Conservation (phyloP, 2,113 vertebrate species). For the Platysteira castanea region DNA sequence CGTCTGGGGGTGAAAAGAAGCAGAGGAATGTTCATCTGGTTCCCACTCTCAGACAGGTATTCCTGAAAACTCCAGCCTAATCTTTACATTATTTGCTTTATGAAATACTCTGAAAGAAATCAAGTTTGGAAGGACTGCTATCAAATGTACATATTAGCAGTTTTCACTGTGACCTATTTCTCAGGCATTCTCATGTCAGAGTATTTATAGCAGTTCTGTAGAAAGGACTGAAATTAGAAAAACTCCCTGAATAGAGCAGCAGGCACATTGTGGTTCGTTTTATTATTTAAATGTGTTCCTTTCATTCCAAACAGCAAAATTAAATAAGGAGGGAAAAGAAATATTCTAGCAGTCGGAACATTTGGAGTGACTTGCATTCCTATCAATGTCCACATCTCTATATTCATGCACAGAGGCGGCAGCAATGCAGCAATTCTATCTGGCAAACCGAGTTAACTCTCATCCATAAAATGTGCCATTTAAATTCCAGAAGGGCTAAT, state of each 20-base stretch:
- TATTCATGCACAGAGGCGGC: background rate
- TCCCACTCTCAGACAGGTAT: background rate
- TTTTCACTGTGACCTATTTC: constrained; percentile 49
- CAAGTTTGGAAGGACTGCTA: constrained; percentile 35
- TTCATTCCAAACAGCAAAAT: constrained; percentile 55
- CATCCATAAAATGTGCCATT: constrained; percentile 34
- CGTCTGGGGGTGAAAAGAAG: background rate
- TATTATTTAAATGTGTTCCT: constrained; percentile 57
- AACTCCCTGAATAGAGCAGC: constrained; percentile 57
- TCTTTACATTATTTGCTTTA: background rate
- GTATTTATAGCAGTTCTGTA: constrained; percentile 59
- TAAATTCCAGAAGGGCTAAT: constrained; percentile 45
- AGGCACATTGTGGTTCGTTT: constrained; percentile 18
- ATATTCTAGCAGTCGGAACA: background rate
- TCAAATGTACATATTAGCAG: background rate
- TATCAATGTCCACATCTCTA: constrained; percentile 26
- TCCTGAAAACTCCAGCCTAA: background rate
- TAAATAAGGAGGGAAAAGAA: constrained; percentile 57
- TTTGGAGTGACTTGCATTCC: background rate
- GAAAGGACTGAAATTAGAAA: constrained; percentile 71
- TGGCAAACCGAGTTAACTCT: constrained; percentile 37
- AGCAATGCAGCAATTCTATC: background rate
- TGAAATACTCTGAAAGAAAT: background rate
- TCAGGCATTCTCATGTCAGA: constrained; percentile 51
- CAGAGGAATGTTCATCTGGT: background rate